Conservation (phyloP, 1,140 invertebrate species). For the Pachyrhynchus sulphureomaculatus region DNA sequence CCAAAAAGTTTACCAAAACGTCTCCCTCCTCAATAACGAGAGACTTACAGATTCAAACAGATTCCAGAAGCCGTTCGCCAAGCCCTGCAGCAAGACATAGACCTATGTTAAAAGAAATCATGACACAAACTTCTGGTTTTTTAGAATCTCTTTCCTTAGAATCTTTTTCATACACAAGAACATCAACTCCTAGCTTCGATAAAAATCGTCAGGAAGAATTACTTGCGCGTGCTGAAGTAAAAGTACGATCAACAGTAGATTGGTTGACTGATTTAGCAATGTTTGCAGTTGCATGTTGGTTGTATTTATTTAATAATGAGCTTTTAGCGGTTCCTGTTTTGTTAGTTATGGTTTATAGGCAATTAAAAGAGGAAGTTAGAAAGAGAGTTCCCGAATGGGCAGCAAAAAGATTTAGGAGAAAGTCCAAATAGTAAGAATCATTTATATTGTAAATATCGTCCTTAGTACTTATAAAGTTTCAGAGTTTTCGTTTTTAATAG, state of each 20-base stretch:
- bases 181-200: not conserved
- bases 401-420: conserved; percentile 10
- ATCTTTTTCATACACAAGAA: conserved; percentile 10
- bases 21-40: conserved; percentile 34
- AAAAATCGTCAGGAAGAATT: conserved; percentile 35
- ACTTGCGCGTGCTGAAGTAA: conserved; percentile 56
- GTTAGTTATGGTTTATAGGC: conserved; percentile 71
- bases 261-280: conserved; percentile 71
- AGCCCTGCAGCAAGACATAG: conserved; percentile 22
- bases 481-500: too few species aligned
- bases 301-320: conserved; percentile 78
- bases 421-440: not conserved
- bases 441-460: too few species aligned
- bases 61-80: conserved; percentile 7
- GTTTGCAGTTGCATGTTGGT: conserved; percentile 70
- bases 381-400: conserved; percentile 53
- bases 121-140: conserved; percentile 47
- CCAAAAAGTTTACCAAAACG: conserved; percentile 14
- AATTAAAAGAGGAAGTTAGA: conserved; percentile 63
- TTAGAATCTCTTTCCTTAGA: conserved; percentile 36
- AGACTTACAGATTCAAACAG: not conserved
- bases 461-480: too few species aligned
- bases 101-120: conserved; percentile 45
- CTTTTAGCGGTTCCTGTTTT: conserved; percentile 73
- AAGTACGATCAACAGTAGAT: conserved; percentile 64